Evolutionary conservation across 2,888 invertebrate species (phyloP).

Genomic region (Drosophila flavopinicola): DNA sequence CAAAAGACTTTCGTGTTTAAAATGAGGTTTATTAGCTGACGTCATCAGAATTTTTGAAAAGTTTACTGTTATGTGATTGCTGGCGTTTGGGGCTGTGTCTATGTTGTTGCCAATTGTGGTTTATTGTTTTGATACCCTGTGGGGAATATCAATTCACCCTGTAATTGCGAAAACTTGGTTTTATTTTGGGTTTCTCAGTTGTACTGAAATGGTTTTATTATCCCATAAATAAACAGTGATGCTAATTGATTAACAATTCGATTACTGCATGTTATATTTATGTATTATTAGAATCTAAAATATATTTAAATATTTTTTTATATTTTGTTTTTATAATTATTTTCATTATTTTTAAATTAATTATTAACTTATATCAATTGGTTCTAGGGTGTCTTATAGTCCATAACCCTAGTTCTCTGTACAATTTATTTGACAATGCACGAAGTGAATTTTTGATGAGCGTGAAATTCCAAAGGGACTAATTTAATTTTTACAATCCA

Average conservation of each 20-base stretch:
- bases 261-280: no score
- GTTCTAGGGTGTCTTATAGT: slow-evolving; percentile 9
- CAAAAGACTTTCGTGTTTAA: slow-evolving; percentile 45
- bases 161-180: not conserved
- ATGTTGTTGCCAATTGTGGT: slow-evolving; percentile 22
- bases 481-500: slow-evolving; percentile 2
- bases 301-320: not conserved
- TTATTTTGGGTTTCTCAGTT: not conserved
- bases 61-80: slow-evolving; percentile 66
- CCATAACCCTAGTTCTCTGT: not conserved
- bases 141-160: slow-evolving; percentile 11
- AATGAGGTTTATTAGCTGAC: slow-evolving; percentile 58
- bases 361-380: no score
- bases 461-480: slow-evolving; percentile 26
- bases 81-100: slow-evolving; percentile 36
- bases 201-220: no score
- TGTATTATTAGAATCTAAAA: no score
- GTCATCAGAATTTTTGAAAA: slow-evolving; percentile 66
- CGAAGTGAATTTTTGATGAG: slow-evolving; percentile 55
- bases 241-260: no score
- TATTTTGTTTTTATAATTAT: no score
- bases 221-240: no score
- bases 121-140: not conserved
- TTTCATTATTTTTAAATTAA: no score
- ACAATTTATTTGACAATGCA: slow-evolving; percentile 25